Conservation (phyloP, 2,797 vertebrate species). For the Dendrocincla fuliginosa region DNA sequence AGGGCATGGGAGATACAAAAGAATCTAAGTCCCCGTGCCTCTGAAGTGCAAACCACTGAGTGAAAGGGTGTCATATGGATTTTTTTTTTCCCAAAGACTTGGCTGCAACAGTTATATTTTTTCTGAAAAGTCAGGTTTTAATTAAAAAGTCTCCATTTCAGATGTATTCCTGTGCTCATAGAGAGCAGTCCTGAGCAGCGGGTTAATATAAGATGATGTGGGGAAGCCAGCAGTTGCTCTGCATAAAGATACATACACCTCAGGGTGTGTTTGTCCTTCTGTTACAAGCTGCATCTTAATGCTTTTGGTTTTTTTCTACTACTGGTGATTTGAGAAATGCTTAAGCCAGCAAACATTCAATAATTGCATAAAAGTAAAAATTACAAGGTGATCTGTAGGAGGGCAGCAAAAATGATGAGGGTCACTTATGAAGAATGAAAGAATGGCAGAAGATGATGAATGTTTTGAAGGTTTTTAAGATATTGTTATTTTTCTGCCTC, state of each 20-base stretch:
- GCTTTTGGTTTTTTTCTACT: not conserved
- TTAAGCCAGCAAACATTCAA: constrained; percentile 6
- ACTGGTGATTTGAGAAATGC: constrained; percentile 28
- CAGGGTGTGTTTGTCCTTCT: constrained; percentile 57
- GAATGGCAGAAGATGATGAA: not conserved
- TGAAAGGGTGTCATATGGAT: not conserved
- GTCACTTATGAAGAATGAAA: not conserved
- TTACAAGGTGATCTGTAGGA: not conserved
- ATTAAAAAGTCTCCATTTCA: not conserved
- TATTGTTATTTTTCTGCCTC: not conserved
- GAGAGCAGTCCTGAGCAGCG: not conserved
- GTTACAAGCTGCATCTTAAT: constrained; percentile 34
- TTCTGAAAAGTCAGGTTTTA: constrained; percentile 6
- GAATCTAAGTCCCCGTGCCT: not conserved
- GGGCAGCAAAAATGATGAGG: not conserved
- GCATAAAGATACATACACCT: constrained; percentile 38
- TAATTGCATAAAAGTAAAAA: constrained; percentile 20
- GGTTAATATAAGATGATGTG: not conserved
- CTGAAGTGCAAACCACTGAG: not conserved
- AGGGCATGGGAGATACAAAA: not conserved
- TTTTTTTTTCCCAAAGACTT: not conserved
- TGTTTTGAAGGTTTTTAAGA: not conserved
- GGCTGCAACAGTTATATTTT: not conserved
- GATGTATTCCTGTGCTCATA: not conserved
- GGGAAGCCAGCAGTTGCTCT: constrained; percentile 15